Evolutionary conservation across 2,888 invertebrate genomes (phyloP).

Genomic region (Patella caerulea): DNA sequence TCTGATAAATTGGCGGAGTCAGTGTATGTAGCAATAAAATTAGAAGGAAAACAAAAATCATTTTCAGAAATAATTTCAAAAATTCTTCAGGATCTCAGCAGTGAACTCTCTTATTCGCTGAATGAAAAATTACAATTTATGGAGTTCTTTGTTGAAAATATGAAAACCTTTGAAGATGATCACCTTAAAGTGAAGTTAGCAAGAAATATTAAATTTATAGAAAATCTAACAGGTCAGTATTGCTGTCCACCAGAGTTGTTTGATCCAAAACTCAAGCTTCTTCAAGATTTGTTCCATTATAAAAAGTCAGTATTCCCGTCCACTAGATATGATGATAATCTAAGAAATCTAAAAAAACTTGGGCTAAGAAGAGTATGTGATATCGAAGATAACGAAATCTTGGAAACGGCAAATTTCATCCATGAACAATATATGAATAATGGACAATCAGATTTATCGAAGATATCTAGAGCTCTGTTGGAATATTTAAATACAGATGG

Average conservation of each 20-base stretch:
- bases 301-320: slow-evolving; percentile 49
- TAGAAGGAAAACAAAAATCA: slow-evolving; percentile 18
- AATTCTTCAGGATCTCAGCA: slow-evolving; percentile 16
- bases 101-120: neutral
- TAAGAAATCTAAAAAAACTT: slow-evolving; percentile 43
- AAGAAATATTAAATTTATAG: slow-evolving; percentile 17
- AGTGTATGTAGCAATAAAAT: slow-evolving; percentile 13
- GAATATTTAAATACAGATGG: slow-evolving; percentile 1
- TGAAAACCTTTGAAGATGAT: neutral
- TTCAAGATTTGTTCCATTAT: slow-evolving; percentile 40
- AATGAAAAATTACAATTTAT: slow-evolving; percentile 19
- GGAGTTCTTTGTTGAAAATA: slow-evolving; percentile 24
- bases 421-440: slow-evolving; percentile 8
- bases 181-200: neutral
- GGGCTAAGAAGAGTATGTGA: slow-evolving; percentile 45
- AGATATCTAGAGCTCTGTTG: slow-evolving; percentile 11
- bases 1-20: neutral
- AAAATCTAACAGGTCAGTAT: slow-evolving; percentile 13
- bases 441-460: neutral
- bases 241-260: slow-evolving; percentile 36
- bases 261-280: slow-evolving; percentile 43
- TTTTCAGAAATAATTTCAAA: slow-evolving; percentile 8
- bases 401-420: slow-evolving; percentile 29
- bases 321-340: neutral
- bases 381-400: slow-evolving; percentile 44